Base-by-base conservation (phyloP, 2,797 vertebrate genomes). In the Anguilla obscura region DNA sequence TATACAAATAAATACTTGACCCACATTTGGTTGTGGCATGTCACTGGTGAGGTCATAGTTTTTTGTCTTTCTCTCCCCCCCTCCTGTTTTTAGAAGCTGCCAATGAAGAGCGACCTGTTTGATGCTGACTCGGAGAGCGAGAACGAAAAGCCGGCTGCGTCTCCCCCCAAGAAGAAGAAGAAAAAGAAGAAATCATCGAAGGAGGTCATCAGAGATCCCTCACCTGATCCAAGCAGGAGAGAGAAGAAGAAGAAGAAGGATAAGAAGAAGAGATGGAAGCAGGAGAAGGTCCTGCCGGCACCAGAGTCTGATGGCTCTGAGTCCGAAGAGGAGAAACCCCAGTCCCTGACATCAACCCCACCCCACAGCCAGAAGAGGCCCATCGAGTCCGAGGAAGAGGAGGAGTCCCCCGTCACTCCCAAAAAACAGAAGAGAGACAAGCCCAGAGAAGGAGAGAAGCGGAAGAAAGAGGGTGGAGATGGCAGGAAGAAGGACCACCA, bases 91-190 rank as follows among this genome's bases (percentile, higher is more conserved):
- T 92, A 98, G 96, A 98, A 97, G 92, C 89, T 97, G 0, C 96
- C 96, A 30, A 93, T 96, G 91, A 97, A 95, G 91, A 97, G 95
- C n/a, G 98, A 99, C 84, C 91, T 98, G 89, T 98, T 98, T 90
- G 97, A 99, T 89, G 97, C 97, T 3, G 97, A 98, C 89, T 98
- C 97, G 0, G 97, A 98, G 88, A 98, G 95, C 0, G 98, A 99
- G 48, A 93, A 93, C 48, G 97, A 98, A 91, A 94, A 56, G 63
- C 93, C 92, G 0, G 74, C 83, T 0, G 97, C 95, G 74, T 91
- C 93, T 0, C 94, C 95, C 3, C 87, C 96, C 40, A 97, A 97
- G 93, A 99, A 97, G 93, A 99, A 98, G 88, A 99, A 99, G 92
- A 98, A 97, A 83, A 96, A 90, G 79, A 82, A 82, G 74, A 79